Base-by-base conservation (phyloP, 2,888 invertebrate species). In the Agonum fuliginosum region DNA sequence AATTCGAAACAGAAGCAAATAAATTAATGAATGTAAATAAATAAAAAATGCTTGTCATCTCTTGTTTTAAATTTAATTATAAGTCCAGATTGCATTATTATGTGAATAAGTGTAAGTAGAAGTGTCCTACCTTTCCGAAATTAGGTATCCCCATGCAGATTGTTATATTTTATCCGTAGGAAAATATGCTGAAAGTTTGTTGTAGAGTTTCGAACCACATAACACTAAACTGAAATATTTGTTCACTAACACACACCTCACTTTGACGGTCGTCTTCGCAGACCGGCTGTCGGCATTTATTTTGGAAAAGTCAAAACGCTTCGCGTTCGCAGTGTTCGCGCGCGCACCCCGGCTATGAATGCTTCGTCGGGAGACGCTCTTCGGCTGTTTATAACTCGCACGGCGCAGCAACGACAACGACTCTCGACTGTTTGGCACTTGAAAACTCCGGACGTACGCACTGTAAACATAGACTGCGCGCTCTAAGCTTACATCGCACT, bases 301-400 rank as follows among this genome's bases (percentile, higher is more conserved):
- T 75, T 75, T 67, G 48, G 65, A 67, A 73, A 67, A 48, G 46
- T 43, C 27, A 20, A n/a, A 41, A 20, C 8, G 19, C 17, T 12
- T n/a, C 12, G 20, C 24, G 54, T 22, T 0, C 8, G 22, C 37
- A n/a, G n/a, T 34, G 67, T 41, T 41, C 41, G 67, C 67, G 67
- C 67, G 67, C 67, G 19, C 67, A 22, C 41, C 22, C 67, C 37
- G 67, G 22, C 24, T 48, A 67, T 67, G 75, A 75, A 75, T 75
- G 75, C 67, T 30, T 67, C 41, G 46, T 12, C 67, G 48, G 17
- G 27, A 67, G 58, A 51, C 67, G 65, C 30, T 67, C 75, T 75
- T 75, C 46, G 24, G 51, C 75, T 75, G 75, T 75, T 75, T 75
- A 75, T 75, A 75, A 75, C 75, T 75, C 34, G 48, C 75, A 20